Evolutionary conservation across 1,140 invertebrate genomes (phyloP).

Genomic region (Pogonognathellus flavescens): DNA sequence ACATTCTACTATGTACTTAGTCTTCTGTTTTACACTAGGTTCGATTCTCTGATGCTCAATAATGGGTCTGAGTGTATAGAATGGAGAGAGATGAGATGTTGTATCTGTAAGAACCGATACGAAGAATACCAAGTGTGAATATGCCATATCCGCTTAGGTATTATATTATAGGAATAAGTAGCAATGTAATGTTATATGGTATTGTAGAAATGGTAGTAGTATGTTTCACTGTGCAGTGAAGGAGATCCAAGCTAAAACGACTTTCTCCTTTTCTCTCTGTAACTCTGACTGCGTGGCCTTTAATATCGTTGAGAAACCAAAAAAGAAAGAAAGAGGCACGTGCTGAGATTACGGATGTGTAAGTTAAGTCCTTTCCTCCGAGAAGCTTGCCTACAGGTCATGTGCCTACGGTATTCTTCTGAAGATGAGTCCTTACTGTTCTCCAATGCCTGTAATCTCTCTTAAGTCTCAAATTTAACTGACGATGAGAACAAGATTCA

Average conservation of each 20-base stretch:
- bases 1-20: no score
- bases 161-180: no score
- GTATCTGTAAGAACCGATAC: no score
- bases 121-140: no score
- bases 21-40: no score
- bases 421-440: conserved; percentile 15
- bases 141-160: no score
- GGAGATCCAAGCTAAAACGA: neutral
- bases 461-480: conserved; percentile 36
- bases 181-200: no score
- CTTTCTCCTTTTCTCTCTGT: conserved; percentile 9
- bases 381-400: conserved; percentile 22
- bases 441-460: conserved; percentile 37
- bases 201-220: neutral
- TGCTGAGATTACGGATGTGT: conserved; percentile 52
- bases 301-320: conserved; percentile 41
- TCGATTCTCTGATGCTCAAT: no score
- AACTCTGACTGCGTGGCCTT: conserved; percentile 11
- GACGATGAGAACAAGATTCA: conserved; percentile 37
- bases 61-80: no score
- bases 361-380: conserved; percentile 33
- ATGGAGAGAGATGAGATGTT: no score
- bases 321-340: conserved; percentile 38
- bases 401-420: conserved; percentile 29
- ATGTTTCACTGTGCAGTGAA: neutral